These are phyloP conservation scores for Deilephila porcellus DNA, from an alignment of 2,888 invertebrate species.

Conservation along the genomic window DNA sequence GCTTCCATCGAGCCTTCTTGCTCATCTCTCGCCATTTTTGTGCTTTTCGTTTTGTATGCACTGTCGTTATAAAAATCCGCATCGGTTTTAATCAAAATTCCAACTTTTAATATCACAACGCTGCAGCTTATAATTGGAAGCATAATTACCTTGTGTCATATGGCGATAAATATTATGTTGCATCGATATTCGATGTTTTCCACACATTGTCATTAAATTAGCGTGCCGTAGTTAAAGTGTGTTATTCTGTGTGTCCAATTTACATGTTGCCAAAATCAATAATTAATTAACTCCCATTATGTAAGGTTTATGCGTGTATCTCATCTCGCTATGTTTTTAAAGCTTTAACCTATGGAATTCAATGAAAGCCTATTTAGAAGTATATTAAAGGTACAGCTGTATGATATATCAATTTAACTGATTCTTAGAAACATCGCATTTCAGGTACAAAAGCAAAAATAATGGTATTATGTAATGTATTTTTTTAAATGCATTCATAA, in stretches of 20 bases:
- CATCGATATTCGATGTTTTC: slow-evolving; percentile 48
- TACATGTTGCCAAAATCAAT: neutral
- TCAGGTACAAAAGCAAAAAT: neutral
- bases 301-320: neutral
- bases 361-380: neutral
- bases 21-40: slow-evolving; percentile 75
- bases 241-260: neutral
- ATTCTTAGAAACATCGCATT: neutral
- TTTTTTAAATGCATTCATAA: neutral
- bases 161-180: slow-evolving; percentile 60
- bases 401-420: neutral
- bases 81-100: slow-evolving; percentile 80
- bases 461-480: neutral
- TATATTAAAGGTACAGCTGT: neutral
- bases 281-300: neutral
- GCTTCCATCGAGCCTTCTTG: slow-evolving; percentile 44
- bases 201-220: slow-evolving; percentile 57
- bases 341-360: too few species aligned
- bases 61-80: slow-evolving; percentile 76
- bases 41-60: slow-evolving; percentile 71
- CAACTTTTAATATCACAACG: slow-evolving; percentile 73
- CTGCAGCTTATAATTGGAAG: slow-evolving; percentile 70
- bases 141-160: slow-evolving; percentile 71
- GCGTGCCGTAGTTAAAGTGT: neutral
- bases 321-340: too few species aligned